Percentiles rank a stretch among this genome's conserved stretches.
Conservation (phyloP, 2,113 vertebrate genomes). For the Gallinago paraguaiae region DNA sequence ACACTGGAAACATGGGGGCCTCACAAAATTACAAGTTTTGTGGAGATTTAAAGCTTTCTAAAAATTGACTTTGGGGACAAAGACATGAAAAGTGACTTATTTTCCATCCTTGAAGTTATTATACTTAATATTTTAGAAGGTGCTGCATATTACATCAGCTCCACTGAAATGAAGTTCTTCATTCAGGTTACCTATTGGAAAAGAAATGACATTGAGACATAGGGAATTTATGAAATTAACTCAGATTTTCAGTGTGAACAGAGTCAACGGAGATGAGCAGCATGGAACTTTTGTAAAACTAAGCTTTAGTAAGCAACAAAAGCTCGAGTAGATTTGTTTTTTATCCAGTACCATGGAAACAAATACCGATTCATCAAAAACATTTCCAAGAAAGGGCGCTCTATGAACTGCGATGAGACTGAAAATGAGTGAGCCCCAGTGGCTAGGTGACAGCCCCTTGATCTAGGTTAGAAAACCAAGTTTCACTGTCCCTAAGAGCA, state of each 20-base stretch:
- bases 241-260: constrained; percentile 28
- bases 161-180: constrained; percentile 27
- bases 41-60: not conserved
- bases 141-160: constrained; percentile 30
- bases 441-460: not conserved
- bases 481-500: constrained; percentile 22
- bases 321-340: not conserved
- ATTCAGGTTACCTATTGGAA: constrained; percentile 5
- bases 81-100: constrained; percentile 32
- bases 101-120: constrained; percentile 10
- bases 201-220: constrained; percentile 11
- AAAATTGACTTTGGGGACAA: constrained; percentile 32
- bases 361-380: not conserved
- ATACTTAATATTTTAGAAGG: constrained; percentile 40
- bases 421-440: not conserved
- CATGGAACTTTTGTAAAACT: constrained; percentile 14
- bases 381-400: not conserved
- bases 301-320: constrained; percentile 23
- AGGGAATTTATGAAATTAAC: constrained; percentile 48
- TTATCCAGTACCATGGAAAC: constrained; percentile 14
- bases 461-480: not conserved
- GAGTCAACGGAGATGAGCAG: not conserved
- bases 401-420: not conserved
- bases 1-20: not conserved
- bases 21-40: constrained; percentile 16